Evolutionary conservation across 2,113 vertebrate species (phyloP).

Genomic region (Alexandromys fortis): DNA sequence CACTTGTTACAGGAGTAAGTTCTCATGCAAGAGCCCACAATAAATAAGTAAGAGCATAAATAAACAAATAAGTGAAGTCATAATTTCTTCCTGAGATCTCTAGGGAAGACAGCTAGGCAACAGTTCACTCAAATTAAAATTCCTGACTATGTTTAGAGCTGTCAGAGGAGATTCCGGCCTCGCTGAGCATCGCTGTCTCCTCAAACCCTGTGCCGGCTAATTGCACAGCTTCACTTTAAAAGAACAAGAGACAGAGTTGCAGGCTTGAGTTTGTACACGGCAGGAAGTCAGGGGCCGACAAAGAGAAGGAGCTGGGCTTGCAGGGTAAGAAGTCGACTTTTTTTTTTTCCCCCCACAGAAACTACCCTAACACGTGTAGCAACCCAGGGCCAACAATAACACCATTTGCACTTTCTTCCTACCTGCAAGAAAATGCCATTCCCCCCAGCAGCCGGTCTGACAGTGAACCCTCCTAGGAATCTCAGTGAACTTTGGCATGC

Average conservation of each 20-base stretch:
- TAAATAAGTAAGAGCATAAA: conserved; percentile 1
- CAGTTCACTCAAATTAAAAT: conserved; percentile 33
- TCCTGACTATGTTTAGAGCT: background rate
- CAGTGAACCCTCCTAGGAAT: background rate
- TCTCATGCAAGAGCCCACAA: background rate
- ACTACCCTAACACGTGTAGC: background rate
- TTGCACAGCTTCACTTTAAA: background rate
- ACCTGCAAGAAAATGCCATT: conserved; percentile 42
- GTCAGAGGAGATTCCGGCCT: background rate
- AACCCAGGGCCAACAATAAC: background rate
- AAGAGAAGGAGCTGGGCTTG: background rate
- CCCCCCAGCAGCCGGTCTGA: background rate
- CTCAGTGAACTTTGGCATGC: background rate
- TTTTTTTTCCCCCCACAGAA: background rate
- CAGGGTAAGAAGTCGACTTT: background rate
- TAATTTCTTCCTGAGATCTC: conserved; percentile 22
- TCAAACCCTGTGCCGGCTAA: background rate
- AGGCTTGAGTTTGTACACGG: background rate
- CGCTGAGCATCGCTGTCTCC: background rate
- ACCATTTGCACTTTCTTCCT: background rate
- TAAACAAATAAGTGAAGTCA: background rate
- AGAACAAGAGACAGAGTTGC: background rate
- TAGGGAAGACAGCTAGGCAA: background rate
- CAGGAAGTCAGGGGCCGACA: conserved; percentile 58
- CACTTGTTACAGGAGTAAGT: background rate